Conservation (phyloP, 2,797 vertebrate species). For the Phalanger gymnotis region DNA sequence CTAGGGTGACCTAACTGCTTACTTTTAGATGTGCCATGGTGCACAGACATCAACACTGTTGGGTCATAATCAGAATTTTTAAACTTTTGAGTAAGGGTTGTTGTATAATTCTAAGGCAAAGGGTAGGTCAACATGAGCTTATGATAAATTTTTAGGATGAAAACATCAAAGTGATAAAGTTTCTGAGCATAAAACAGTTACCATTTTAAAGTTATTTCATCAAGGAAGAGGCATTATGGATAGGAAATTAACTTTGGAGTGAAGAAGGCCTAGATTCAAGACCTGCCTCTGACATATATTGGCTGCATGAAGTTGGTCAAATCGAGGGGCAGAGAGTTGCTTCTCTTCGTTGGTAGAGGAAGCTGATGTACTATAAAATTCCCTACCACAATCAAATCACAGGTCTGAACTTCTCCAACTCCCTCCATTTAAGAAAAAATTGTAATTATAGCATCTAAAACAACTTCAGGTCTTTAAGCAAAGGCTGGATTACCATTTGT, state of each 20-base stretch:
- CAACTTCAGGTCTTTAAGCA: neutral
- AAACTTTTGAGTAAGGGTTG: constrained; percentile 56
- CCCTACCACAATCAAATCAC: neutral
- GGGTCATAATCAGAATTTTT: constrained; percentile 57
- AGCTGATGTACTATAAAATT: neutral
- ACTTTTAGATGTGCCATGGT: constrained; percentile 10
- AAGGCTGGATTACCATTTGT: neutral
- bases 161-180: constrained; percentile 41
- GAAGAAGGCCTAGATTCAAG: neutral
- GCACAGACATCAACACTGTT: constrained; percentile 50
- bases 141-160: constrained; percentile 60
- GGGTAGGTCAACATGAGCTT: constrained; percentile 59
- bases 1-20: constrained; percentile 8
- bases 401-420: neutral
- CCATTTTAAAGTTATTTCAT: constrained; percentile 53
- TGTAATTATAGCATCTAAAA: neutral
- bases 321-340: neutral
- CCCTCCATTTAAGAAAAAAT: too few relatives aligned
- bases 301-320: neutral
- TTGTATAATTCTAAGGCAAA: constrained; percentile 48
- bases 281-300: neutral
- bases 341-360: neutral
- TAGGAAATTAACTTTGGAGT: neutral
- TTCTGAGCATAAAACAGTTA: constrained; percentile 47
- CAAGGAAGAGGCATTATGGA: constrained; percentile 5